Conservation (phyloP, 2,797 vertebrate genomes). For the Tamandua tetradactyla region DNA sequence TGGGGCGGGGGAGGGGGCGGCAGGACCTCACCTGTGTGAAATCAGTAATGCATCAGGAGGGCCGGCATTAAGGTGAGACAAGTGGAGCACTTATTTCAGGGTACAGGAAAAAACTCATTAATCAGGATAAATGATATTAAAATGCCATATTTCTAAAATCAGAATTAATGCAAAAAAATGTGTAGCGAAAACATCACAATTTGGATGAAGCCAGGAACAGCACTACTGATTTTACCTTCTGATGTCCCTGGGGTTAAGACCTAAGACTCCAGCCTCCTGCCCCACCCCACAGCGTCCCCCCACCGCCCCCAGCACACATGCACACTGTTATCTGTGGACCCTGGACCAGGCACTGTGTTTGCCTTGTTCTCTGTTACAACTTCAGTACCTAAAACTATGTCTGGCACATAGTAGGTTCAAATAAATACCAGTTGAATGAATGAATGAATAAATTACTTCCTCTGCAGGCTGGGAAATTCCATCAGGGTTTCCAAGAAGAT, state of each 20-base stretch:
- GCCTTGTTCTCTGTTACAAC: neutral
- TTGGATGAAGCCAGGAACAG: slow-evolving; percentile 25
- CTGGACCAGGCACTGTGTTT: neutral
- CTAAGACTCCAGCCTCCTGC: neutral
- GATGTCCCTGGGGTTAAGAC: neutral
- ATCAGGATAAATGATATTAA: neutral
- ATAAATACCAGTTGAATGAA: neutral
- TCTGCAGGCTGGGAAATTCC: neutral
- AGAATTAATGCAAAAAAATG: slow-evolving; percentile 30
- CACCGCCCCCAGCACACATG: neutral
- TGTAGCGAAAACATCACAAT: slow-evolving; percentile 36
- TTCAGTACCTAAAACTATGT: neutral
- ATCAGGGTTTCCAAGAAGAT: neutral
- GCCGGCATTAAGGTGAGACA: neutral
- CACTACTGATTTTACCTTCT: neutral
- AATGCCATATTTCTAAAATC: neutral
- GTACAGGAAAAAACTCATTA: neutral
- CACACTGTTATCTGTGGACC: neutral
- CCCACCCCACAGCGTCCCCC: neutral
- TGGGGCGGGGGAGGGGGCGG: no score
- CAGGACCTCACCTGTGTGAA: neutral
- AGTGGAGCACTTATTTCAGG: neutral
- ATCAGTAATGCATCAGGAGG: neutral
- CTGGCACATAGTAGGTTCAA: neutral
- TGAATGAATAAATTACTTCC: neutral